Conservation (phyloP, 2,113 vertebrate species). For the Candoia aspera region DNA sequence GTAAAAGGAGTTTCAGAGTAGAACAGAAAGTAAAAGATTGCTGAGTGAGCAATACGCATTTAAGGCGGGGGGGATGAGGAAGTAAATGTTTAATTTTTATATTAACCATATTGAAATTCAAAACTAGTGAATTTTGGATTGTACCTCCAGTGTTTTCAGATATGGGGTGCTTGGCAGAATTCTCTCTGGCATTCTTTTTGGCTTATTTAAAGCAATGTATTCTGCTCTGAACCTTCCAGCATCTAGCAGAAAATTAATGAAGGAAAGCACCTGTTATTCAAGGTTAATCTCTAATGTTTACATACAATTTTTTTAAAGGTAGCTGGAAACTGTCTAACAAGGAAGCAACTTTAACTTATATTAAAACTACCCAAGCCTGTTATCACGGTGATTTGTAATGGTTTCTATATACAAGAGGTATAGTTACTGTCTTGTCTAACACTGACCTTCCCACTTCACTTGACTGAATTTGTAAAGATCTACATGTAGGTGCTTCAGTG, state of each 20-base stretch:
- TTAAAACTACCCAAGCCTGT: not conserved
- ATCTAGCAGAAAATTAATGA: not conserved
- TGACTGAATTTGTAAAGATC: constrained; percentile 73
- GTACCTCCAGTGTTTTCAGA: constrained; percentile 17
- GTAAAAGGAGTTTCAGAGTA: not conserved
- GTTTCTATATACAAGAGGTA: constrained; percentile 61
- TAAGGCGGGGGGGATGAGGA: not conserved
- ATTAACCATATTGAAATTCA: not conserved
- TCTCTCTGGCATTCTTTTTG: not conserved
- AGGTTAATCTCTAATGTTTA: constrained; percentile 11
- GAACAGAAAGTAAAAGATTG: not conserved
- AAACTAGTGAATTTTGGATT: constrained; percentile 29
- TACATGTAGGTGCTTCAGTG: constrained; percentile 71
- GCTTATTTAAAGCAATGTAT: constrained; percentile 28
- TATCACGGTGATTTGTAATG: constrained; percentile 62
- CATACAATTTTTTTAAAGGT: constrained; percentile 40
- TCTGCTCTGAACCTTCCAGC: constrained; percentile 7
- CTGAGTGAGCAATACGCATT: not conserved
- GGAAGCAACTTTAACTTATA: constrained; percentile 51
- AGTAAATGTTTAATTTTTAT: not conserved
- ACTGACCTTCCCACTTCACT: constrained; percentile 70
- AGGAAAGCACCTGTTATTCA: constrained; percentile 32
- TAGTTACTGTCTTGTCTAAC: constrained; percentile 64
- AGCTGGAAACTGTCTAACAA: constrained; percentile 54
- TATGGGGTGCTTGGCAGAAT: constrained; percentile 24